A percentile compares a stretch with the other conserved stretches of the same genome.
These are phyloP conservation scores for Luperina testacea DNA, from an alignment of 2,888 invertebrate species.

Conservation along the genomic window DNA sequence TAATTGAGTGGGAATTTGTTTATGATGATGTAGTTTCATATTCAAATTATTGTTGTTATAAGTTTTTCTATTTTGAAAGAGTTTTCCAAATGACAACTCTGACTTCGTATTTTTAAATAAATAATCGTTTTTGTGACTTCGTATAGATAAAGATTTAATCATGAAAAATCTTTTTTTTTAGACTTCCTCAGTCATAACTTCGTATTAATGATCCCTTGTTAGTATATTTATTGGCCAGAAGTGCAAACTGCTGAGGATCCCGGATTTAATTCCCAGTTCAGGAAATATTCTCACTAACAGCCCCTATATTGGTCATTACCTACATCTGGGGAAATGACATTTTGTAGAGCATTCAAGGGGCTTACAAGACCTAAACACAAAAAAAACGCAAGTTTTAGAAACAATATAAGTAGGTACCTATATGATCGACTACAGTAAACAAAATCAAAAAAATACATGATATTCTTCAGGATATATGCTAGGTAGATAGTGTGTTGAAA, in stretches of 20 bases:
- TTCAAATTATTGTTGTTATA: neutral
- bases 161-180: too few relatives aligned
- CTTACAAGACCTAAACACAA: too few relatives aligned
- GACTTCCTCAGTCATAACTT: neutral
- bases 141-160: too few relatives aligned
- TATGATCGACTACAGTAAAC: too few relatives aligned
- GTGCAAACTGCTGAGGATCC: neutral
- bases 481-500: too few relatives aligned
- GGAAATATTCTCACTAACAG: neutral
- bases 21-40: neutral
- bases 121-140: too few relatives aligned
- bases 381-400: too few relatives aligned
- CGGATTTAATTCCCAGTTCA: neutral
- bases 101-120: neutral
- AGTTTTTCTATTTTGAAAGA: neutral
- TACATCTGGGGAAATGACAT: neutral
- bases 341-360: neutral
- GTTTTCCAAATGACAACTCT: neutral
- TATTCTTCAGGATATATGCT: too few relatives aligned
- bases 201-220: neutral
- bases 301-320: too few relatives aligned
- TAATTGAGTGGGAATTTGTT: conserved; percentile 53
- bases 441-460: too few relatives aligned
- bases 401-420: too few relatives aligned
- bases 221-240: neutral